Conservation (phyloP, 2,888 invertebrate species). For the Pecten maximus region DNA sequence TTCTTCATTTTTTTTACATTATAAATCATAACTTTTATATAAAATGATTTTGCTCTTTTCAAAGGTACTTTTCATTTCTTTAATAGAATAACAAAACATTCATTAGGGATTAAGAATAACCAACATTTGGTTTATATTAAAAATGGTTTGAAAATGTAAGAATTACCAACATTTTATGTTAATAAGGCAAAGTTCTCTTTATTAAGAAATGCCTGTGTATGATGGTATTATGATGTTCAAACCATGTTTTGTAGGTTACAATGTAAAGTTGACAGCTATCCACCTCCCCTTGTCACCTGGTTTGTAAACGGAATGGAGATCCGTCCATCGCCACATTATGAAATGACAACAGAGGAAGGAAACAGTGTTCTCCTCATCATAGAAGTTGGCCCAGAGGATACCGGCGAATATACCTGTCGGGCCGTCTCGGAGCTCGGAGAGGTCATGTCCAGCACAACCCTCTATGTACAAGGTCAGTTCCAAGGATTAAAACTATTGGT, state of each 20-base stretch:
- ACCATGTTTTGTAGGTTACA: no score
- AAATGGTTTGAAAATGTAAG: no score
- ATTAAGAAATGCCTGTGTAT: not conserved
- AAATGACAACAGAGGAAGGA: slow-evolving; percentile 76
- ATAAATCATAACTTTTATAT: no score
- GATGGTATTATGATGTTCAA: not conserved
- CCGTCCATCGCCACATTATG: slow-evolving; percentile 80
- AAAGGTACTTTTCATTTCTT: no score
- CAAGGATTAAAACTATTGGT: not conserved
- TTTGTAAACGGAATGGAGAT: slow-evolving; percentile 83
- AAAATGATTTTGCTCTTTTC: no score
- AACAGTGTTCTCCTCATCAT: slow-evolving; percentile 78
- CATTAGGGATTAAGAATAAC: no score
- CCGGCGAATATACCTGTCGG: slow-evolving; percentile 97
- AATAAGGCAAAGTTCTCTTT: no score
- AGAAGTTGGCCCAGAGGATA: slow-evolving; percentile 90
- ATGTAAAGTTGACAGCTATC: slow-evolving; percentile 77
- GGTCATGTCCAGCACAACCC: slow-evolving; percentile 95
- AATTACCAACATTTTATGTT: no score
- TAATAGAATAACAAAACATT: no score
- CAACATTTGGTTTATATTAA: no score
- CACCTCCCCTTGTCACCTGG: slow-evolving; percentile 82
- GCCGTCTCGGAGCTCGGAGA: slow-evolving; percentile 96
- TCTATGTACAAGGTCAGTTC: slow-evolving; percentile 83
- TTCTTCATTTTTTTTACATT: no score